Evolutionary conservation across 2,888 invertebrate genomes (phyloP).

Genomic region (Pristionchus entomophagus): DNA sequence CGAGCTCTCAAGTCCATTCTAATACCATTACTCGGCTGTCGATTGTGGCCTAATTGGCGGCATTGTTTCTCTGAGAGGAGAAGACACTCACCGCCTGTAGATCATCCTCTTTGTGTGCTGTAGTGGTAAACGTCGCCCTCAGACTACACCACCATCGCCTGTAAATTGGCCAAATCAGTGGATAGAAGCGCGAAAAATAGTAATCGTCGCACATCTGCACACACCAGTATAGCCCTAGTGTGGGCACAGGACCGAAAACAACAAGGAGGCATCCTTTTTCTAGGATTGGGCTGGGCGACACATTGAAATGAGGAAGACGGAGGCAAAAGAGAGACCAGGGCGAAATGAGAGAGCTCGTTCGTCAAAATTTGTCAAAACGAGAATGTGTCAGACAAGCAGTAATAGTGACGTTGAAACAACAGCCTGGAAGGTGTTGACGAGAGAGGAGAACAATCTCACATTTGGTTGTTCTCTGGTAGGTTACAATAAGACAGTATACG

Average conservation of each 20-base stretch:
- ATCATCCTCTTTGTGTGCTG: constrained; percentile 22
- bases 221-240: neutral
- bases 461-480: too few species aligned
- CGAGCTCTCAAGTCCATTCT: constrained; percentile 31
- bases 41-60: constrained; percentile 14
- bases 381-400: constrained; percentile 19
- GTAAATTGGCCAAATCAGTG: neutral
- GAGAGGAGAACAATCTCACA: neutral
- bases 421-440: neutral
- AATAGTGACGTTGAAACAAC: neutral
- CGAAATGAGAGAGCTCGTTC: neutral
- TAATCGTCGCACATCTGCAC: neutral
- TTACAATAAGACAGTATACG: too few species aligned
- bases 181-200: neutral
- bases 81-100: constrained; percentile 34
- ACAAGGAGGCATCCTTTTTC: neutral
- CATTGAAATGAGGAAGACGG: constrained; percentile 31
- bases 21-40: constrained; percentile 24
- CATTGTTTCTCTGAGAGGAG: neutral
- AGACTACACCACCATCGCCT: neutral
- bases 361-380: constrained; percentile 40
- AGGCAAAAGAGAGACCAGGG: neutral
- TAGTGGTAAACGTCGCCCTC: constrained; percentile 8
- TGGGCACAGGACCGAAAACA: neutral
- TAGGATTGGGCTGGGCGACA: constrained; percentile 23